Evolutionary conservation across 2,797 vertebrate species (phyloP), one percentile per base, ranked within the genome.

Genomic region (Uromys caudimaculatus): DNA sequence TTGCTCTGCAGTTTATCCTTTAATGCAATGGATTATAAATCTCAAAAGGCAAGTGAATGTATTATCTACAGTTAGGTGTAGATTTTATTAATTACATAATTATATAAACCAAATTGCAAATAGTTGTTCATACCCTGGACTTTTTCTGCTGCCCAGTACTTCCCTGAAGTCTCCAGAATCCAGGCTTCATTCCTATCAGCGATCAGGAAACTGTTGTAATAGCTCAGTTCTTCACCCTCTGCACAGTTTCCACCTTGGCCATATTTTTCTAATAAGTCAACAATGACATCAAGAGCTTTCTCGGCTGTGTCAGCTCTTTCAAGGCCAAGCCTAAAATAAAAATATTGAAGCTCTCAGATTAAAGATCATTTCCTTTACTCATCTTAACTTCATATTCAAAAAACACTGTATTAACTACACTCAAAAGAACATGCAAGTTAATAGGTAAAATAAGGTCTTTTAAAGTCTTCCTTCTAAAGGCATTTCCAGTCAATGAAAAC

Each of bases 171-270:
- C 98, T 99, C 99, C 98, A 99, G 98, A 97, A 99, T 98, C 99
- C 99, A 99, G 0, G 99, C 99, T 98, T 99, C 99, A 47, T 97
- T 99, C 97, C 99, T 98, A 98, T 99, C 99, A 0, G 99, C 99
- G 98, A 99, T 99, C 82, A 99, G 99, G 98, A 99, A 99, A 97
- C 99, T 99, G 98, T 99, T 99, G 98, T 99, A 98, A 98, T 99
- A 99, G n/a, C 99, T 99, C 98, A 99, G 99, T 64, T 95, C 89
- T 98, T 77, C 94, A 93, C 99, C 99, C 97, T 99, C 99, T 98
- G 99, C 99, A 97, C 99, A 99, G 89, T 99, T 99, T 97, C 99
- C 99, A 96, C 99, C 99, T 96, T 99, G 99, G 64, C 99, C 99
- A 0, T 99, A 99, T 97, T 99, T 99, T 97, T 99, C 99, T 98